Base-by-base conservation (phyloP, 2,113 vertebrate genomes). In the Cheilinus undulatus region DNA sequence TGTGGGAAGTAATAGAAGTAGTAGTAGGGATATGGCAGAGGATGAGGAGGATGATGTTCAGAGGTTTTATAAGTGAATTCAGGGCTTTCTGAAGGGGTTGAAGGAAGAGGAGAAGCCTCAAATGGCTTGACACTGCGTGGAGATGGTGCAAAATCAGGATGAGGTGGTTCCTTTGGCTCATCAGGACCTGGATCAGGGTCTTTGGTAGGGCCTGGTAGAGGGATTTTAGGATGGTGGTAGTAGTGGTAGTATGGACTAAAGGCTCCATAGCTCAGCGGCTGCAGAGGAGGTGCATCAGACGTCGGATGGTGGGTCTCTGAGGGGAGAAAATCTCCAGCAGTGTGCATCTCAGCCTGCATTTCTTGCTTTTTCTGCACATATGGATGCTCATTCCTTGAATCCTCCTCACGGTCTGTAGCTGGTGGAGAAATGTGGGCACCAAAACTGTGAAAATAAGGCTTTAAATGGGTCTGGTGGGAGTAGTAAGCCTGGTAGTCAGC, bases 221-320 rank as follows among this genome's bases (percentile, higher is more conserved):
- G 89, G 3, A 86, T 85, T 69, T 92, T 87, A 22, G 91, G 89
- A 38, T 80, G 88, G 70, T 91, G 86, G 77, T 90, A 89, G 76
- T 85, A 87, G 63, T 89, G 88, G 78, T 90, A 90, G 62, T 82
- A 87, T 1, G 80, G 81, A 63, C 57, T 79, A 45, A 84, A 86
- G 26, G 75, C 8, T n/a, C n/a, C n/a, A 0, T 73, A 49, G 40
- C 69, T 32, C 3, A 40, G 68, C 32, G 70, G 73, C 26, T 57
- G 78, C 20, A 58, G 42, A 30, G 61, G 26, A 15, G 38, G 58
- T 0, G 23, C 56, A 38, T 68, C 64, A 2, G 10, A 27, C 12
- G n/a, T n/a, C 42, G 73, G 52, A 5, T 34, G 2, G 32, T 51
- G 32, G 53, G 54, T 15, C 1, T 51, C 24, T 4, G 28, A 34